Evolutionary conservation across 2,113 vertebrate genomes (phyloP).

Genomic region (Vanacampus margaritifer): DNA sequence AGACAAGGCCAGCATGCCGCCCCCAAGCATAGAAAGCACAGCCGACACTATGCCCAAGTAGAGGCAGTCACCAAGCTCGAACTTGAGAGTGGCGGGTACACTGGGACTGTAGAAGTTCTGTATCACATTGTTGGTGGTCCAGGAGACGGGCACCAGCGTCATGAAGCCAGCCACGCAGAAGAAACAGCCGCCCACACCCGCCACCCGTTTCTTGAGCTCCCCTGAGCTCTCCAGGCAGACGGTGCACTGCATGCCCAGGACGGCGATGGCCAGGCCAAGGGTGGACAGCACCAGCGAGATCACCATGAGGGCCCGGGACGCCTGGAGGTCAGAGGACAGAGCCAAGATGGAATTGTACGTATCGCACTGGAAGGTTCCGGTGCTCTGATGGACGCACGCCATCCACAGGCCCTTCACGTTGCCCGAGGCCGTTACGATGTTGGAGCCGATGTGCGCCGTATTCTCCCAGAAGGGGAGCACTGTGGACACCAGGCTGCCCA

Average conservation of each 20-base stretch:
- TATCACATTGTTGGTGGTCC: constrained; percentile 91
- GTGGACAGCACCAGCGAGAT: constrained; percentile 83
- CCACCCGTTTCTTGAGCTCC: constrained; percentile 76
- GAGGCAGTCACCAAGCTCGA: constrained; percentile 87
- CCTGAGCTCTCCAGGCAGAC: constrained; percentile 79
- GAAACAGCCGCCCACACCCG: constrained; percentile 71
- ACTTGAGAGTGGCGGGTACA: constrained; percentile 83
- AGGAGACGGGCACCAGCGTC: constrained; percentile 84
- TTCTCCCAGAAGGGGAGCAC: constrained; percentile 87
- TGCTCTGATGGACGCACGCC: constrained; percentile 94
- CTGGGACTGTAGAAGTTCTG: constrained; percentile 83
- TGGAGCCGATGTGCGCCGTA: constrained; percentile 87
- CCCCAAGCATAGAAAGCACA: constrained; percentile 81
- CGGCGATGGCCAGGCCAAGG: constrained; percentile 72
- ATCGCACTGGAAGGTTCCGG: constrained; percentile 92
- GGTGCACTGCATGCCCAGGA: constrained; percentile 91
- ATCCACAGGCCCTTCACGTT: constrained; percentile 95
- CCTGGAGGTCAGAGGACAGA: constrained; percentile 82
- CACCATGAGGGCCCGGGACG: constrained; percentile 91
- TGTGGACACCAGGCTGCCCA: constrained; percentile 82
- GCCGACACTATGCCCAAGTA: constrained; percentile 87
- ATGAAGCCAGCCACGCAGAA: constrained; percentile 84
- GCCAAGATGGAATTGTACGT: constrained; percentile 93
- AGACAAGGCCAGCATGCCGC: constrained; percentile 83
- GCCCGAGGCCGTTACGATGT: constrained; percentile 86